These are phyloP conservation scores for Gryllus longicercus DNA, from an alignment of 2,888 invertebrate species.

Conservation along the genomic window DNA sequence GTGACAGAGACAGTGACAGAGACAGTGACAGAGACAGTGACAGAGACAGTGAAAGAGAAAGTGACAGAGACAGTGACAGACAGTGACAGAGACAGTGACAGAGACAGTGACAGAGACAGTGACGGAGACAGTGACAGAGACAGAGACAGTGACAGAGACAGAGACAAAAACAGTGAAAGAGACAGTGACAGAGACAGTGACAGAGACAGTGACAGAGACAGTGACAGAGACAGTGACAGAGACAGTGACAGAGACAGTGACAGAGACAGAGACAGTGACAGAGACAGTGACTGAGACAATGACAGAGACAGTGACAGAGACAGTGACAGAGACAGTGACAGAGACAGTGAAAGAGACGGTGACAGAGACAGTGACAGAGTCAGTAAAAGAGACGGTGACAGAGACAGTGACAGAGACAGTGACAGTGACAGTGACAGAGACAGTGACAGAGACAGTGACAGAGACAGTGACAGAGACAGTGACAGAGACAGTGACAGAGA, in stretches of 20 bases:
- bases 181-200: slow-evolving; percentile 21
- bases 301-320: not conserved
- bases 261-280: slow-evolving; percentile 23
- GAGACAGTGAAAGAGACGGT: too few species aligned
- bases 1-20: too few species aligned
- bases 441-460: slow-evolving; percentile 20
- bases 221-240: slow-evolving; percentile 26
- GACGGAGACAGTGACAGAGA: too few species aligned
- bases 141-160: slow-evolving; percentile 28
- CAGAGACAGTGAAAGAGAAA: slow-evolving; percentile 24
- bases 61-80: slow-evolving; percentile 26
- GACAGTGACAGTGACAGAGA: slow-evolving; percentile 19
- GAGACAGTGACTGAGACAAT: too few species aligned
- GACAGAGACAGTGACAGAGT: too few species aligned
- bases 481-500: not conserved
- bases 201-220: slow-evolving; percentile 27
- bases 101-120: slow-evolving; percentile 27
- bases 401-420: too few species aligned
- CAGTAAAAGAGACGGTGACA: too few species aligned
- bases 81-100: slow-evolving; percentile 27
- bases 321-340: too few species aligned
- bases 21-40: slow-evolving; percentile 23
- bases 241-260: slow-evolving; percentile 19
- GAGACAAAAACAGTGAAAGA: slow-evolving; percentile 21
- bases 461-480: slow-evolving; percentile 22